Conservation (phyloP, 2,888 invertebrate genomes). For the Xestia sexstrigata region DNA sequence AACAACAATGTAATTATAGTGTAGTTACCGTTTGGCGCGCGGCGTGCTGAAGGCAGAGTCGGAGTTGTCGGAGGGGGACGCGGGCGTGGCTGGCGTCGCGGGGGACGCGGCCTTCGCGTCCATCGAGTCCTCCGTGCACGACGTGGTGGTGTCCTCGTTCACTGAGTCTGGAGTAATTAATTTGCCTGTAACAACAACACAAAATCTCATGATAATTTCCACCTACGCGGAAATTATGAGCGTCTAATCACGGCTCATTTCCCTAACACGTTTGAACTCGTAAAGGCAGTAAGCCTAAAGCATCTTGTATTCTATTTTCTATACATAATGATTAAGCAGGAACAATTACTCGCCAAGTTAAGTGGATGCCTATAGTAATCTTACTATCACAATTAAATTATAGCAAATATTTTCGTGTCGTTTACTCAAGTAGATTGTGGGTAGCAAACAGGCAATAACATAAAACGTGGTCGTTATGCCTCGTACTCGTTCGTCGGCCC, state of each 20-base stretch:
- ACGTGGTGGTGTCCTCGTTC: conserved; percentile 93
- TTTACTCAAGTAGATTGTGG: conserved; percentile 45
- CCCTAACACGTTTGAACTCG: conserved; percentile 32
- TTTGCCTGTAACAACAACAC: conserved; percentile 81
- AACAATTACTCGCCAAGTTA: conserved; percentile 18
- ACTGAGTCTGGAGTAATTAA: conserved; percentile 89
- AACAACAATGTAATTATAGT: conserved; percentile 47
- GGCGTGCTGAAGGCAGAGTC: conserved; percentile 89
- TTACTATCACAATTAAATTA: conserved; percentile 43
- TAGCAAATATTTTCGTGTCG: conserved; percentile 40
- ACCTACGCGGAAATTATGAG: conserved; percentile 22
- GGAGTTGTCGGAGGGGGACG: conserved; percentile 87
- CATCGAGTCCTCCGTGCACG: conserved; percentile 94
- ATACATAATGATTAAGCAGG: background rate
- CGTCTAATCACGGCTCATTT: background rate
- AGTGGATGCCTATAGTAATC: conserved; percentile 23
- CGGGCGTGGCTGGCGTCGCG: conserved; percentile 83
- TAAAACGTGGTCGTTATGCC: conserved; percentile 51
- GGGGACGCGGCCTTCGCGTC: conserved; percentile 91
- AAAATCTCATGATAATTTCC: conserved; percentile 9
- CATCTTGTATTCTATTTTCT: background rate
- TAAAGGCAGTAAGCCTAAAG: conserved; percentile 14
- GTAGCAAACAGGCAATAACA: conserved; percentile 46
- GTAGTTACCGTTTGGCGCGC: conserved; percentile 87
- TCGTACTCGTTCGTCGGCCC: conserved; percentile 48